Base-by-base conservation (phyloP, 2,888 invertebrate genomes). In the Beris morrisii region DNA sequence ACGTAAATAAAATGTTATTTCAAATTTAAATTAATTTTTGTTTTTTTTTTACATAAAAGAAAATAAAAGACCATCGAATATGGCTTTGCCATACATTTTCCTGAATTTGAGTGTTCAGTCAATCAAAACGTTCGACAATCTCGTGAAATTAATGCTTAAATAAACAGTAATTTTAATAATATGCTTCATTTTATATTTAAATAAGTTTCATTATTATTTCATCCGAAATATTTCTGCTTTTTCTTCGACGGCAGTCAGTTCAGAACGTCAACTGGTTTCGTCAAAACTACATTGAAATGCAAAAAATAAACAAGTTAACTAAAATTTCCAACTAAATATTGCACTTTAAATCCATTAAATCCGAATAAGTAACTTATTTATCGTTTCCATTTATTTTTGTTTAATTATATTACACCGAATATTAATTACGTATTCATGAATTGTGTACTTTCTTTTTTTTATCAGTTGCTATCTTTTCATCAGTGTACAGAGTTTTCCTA, bases 371-470 rank as follows among this genome's bases (percentile, higher is more conserved):
- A 50, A 61, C 43, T 12, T 15, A 12, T 50, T 59, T 57, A 59
- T 13, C 22, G 22, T 22, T 22, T 22, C 22, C 22, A 48, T 48
- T 31, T 50, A 32, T 38, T 38, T 9, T 32, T 52, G 15, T 15
- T 61, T 13, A n/a, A 38, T 50, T 61, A 61, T 38, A 50, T 61
- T 61, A 61, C 30, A 61, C 30, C 13, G 64, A 67, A 38, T 52
- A 52, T 56, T 57, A 64, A 65, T 67, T 65, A 65, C 67, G 67
- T 67, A 64, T 67, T 52, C 65, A 48, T 64, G 61, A 61, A 38
- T 61, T 61, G 15, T 52, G 52, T 50, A 45, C 59, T 58, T 64
- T 53, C 32, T 44, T 32, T 61, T 63, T 64, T 13, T 53, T 38
- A 38, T 55, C 31, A 50, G 30, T 48, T 56, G 15, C n/a, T 52